Percentiles rank a stretch among this genome's conserved stretches.
Conservation (phyloP, 2,797 vertebrate species). For the Paguma larvata region DNA sequence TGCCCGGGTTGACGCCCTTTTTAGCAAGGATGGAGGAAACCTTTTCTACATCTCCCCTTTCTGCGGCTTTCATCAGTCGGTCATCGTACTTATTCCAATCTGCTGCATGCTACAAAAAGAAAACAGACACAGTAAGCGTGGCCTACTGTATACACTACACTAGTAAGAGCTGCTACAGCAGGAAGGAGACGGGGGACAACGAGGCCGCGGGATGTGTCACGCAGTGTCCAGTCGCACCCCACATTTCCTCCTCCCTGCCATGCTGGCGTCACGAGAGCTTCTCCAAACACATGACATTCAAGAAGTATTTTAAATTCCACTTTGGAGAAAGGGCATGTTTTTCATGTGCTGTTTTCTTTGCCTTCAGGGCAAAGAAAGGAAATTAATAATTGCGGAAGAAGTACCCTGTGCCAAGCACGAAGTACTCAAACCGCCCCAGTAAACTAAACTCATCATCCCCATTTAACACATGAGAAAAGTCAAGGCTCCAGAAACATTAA, state of each 20-base stretch:
- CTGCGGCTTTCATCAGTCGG: conserved; percentile 98
- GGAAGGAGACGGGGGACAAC: neutral
- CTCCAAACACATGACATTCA: conserved; percentile 3
- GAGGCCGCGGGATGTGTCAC: neutral
- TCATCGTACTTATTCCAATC: conserved; percentile 99
- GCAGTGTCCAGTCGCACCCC: neutral
- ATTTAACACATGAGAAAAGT: neutral
- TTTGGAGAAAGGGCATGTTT: conserved; percentile 38
- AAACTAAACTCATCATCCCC: conserved; percentile 38
- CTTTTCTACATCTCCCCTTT: conserved; percentile 97
- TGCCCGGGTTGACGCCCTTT: conserved; percentile 96
- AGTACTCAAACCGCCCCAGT: neutral
- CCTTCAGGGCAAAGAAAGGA: conserved; percentile 1
- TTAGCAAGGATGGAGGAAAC: conserved; percentile 95
- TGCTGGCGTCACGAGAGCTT: neutral
- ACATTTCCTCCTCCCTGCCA: neutral
- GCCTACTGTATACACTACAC: neutral
- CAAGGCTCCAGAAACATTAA: neutral
- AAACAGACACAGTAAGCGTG: conserved; percentile 34
- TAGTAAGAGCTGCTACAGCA: neutral
- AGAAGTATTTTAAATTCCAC: neutral
- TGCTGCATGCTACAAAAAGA: conserved; percentile 90
- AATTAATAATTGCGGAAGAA: neutral
- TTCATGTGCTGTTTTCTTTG: neutral
- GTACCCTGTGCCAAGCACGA: neutral